Conservation (phyloP, 2,888 invertebrate species). For the Nematopogon swammerdamellus region DNA sequence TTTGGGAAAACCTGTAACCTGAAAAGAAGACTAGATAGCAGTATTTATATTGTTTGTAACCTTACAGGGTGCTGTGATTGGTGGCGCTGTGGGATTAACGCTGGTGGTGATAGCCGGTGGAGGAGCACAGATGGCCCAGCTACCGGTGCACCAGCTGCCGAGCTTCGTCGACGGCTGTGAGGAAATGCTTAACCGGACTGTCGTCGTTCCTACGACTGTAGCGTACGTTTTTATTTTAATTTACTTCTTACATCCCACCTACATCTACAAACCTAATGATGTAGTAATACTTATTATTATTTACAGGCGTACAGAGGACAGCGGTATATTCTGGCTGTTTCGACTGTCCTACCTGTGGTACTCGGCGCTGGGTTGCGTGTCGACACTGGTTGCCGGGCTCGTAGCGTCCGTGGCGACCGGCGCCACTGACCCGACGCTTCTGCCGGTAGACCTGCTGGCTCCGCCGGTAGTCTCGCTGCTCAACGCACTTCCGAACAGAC, state of each 20-base stretch:
- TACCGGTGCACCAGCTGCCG: constrained; percentile 33
- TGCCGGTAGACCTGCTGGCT: constrained; percentile 66
- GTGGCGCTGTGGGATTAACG: constrained; percentile 57
- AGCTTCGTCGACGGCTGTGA: constrained; percentile 53
- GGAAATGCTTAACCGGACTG: constrained; percentile 26
- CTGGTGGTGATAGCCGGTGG: constrained; percentile 64
- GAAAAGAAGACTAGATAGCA: no score
- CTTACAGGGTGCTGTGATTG: constrained; percentile 61
- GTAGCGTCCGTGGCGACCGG: constrained; percentile 68
- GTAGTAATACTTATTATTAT: no score
- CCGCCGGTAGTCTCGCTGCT: constrained; percentile 61
- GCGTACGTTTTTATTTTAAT: no score
- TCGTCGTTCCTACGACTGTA: neutral
- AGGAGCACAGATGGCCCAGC: constrained; percentile 61
- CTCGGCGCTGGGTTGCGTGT: constrained; percentile 73
- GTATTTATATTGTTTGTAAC: no score
- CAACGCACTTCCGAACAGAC: constrained; percentile 39
- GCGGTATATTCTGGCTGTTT: constrained; percentile 56
- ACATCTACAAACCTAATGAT: no score
- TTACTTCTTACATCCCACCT: no score
- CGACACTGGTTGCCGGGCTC: constrained; percentile 71
- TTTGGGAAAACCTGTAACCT: no score
- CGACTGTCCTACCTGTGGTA: constrained; percentile 90
- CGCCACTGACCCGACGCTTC: constrained; percentile 54
- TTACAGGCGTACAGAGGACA: constrained; percentile 11